Conservation (phyloP, 1,140 invertebrate genomes). For the Zophobas atratus region DNA sequence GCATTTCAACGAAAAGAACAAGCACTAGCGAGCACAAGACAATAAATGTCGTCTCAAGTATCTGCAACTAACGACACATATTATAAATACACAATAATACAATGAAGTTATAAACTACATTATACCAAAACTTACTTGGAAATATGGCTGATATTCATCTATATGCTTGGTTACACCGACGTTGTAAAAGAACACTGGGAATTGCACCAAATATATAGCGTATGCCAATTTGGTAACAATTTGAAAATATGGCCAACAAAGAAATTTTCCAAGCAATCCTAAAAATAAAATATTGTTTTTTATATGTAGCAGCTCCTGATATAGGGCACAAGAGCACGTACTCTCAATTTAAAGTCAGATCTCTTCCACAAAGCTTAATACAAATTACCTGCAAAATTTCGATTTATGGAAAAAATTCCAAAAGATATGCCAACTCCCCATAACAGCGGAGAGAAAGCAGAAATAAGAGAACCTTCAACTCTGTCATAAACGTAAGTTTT, state of each 20-base stretch:
- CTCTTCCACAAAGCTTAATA: background rate
- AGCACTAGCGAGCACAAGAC: slow-evolving; percentile 58
- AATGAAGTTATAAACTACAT: background rate
- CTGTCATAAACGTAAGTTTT: slow-evolving; percentile 55
- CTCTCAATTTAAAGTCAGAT: too few species aligned
- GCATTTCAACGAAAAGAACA: slow-evolving; percentile 63
- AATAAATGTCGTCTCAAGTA: slow-evolving; percentile 59
- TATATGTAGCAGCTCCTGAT: background rate
- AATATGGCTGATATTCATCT: slow-evolving; percentile 66
- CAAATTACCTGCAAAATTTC: slow-evolving; percentile 56
- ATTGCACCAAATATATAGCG: slow-evolving; percentile 73
- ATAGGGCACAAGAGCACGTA: too few species aligned
- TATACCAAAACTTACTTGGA: slow-evolving; percentile 65
- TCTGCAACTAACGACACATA: slow-evolving; percentile 59
- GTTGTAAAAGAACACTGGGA: slow-evolving; percentile 75
- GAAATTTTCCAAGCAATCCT: slow-evolving; percentile 68
- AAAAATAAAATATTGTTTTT: slow-evolving; percentile 50
- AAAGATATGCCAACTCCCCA: slow-evolving; percentile 53
- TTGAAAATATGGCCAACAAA: slow-evolving; percentile 69
- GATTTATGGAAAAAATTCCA: slow-evolving; percentile 55
- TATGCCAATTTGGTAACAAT: slow-evolving; percentile 71
- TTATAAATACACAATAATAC: slow-evolving; percentile 53
- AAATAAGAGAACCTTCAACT: slow-evolving; percentile 53
- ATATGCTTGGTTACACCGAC: slow-evolving; percentile 70
- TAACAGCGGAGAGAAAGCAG: slow-evolving; percentile 56